Evolutionary conservation across 64 coral and sea anemone genomes (phyloP).

Genomic region (Actinia tenebrosa): DNA sequence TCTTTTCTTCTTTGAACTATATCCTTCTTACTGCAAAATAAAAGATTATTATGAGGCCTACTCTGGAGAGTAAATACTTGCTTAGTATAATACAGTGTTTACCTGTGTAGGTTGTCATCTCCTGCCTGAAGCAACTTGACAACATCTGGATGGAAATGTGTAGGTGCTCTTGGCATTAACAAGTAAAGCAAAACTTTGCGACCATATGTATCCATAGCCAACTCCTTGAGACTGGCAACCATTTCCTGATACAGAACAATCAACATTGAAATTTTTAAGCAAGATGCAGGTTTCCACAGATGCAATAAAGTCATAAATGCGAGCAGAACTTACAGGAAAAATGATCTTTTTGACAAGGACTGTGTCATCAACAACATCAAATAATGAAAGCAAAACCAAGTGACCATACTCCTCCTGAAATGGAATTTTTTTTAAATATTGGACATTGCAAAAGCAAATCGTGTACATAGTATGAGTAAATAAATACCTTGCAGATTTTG

Average conservation of each 20-base stretch:
- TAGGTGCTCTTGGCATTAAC: constrained; percentile 51
- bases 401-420: constrained; percentile 89
- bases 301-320: background rate
- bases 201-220: constrained; percentile 74
- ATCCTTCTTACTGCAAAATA: constrained; percentile 68
- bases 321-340: constrained; percentile 55
- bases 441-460: background rate
- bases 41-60: background rate
- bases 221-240: constrained; percentile 52
- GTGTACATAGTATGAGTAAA: background rate
- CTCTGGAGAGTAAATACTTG: background rate
- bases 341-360: constrained; percentile 87
- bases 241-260: constrained; percentile 66
- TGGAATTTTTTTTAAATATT: background rate
- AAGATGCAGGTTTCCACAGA: background rate
- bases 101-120: constrained; percentile 77
- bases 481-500: constrained; percentile 83
- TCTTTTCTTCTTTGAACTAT: constrained; percentile 61
- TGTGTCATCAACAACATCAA: constrained; percentile 94
- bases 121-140: constrained; percentile 64
- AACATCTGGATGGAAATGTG: constrained; percentile 68
- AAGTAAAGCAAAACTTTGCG: constrained; percentile 86
- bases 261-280: background rate
- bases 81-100: background rate
- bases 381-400: constrained; percentile 69